These are phyloP conservation scores for Chironomus tepperi DNA, from an alignment of 1,140 invertebrate genomes.

Conservation along the genomic window DNA sequence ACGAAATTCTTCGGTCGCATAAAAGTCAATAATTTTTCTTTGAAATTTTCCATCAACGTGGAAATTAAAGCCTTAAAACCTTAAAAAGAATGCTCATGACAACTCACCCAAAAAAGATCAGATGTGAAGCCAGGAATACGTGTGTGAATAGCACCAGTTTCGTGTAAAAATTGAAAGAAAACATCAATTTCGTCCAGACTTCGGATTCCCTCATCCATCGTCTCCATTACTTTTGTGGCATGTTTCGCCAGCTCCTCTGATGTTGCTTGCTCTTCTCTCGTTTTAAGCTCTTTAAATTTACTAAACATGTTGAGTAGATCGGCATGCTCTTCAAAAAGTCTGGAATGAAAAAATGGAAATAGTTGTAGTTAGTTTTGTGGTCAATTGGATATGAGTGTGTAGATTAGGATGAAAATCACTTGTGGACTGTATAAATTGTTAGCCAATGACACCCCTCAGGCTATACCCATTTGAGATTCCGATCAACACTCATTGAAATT, in stretches of 20 bases:
- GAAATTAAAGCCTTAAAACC: too few species aligned
- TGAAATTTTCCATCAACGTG: too few species aligned
- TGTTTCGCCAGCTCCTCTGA: slow-evolving; percentile 77
- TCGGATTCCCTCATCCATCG: slow-evolving; percentile 77
- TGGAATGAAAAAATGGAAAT: slow-evolving; percentile 39
- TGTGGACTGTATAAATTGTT: too few species aligned
- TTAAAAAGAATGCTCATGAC: too few species aligned
- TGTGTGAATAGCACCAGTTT: slow-evolving; percentile 72
- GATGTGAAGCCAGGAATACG: slow-evolving; percentile 76
- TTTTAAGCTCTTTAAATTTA: slow-evolving; percentile 68
- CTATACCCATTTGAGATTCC: neutral
- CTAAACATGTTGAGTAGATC: slow-evolving; percentile 73
- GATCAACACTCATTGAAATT: too few species aligned
- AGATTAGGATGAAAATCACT: too few species aligned
- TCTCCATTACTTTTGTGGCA: slow-evolving; percentile 80
- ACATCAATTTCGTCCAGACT: slow-evolving; percentile 73
- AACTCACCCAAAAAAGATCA: slow-evolving; percentile 78
- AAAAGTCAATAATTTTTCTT: too few species aligned
- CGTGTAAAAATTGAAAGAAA: slow-evolving; percentile 72
- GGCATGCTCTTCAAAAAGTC: slow-evolving; percentile 78
- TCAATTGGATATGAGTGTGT: neutral
- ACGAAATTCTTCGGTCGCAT: too few species aligned
- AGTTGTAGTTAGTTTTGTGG: neutral
- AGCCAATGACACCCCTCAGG: neutral
- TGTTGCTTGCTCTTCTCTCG: slow-evolving; percentile 68